Conservation (phyloP, 1,140 invertebrate genomes). For the Ruditapes philippinarum region DNA sequence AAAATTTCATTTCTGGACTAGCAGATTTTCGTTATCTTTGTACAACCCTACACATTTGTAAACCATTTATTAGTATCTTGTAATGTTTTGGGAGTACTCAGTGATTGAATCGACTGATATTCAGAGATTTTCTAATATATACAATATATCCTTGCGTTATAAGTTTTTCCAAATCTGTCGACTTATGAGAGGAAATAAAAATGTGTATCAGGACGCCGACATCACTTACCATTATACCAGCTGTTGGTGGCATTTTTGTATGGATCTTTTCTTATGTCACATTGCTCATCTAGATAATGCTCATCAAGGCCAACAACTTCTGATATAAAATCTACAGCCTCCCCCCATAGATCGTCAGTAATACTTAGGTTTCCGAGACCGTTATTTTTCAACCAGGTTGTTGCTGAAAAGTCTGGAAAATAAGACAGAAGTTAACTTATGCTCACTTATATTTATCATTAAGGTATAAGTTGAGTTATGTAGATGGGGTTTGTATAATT, state of each 20-base stretch:
- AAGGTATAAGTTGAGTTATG: neutral
- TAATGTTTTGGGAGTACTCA: no score
- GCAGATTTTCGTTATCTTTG: no score
- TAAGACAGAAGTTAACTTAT: neutral
- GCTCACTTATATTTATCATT: neutral
- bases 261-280: neutral
- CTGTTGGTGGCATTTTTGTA: neutral
- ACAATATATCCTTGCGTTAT: no score
- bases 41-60: no score
- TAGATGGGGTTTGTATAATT: neutral
- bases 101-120: no score
- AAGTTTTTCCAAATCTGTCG: no score
- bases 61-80: no score
- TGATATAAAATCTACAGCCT: constrained; percentile 9
- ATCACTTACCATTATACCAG: constrained; percentile 61
- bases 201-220: no score
- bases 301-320: neutral
- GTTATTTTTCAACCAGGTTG: neutral
- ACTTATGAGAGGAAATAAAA: no score
- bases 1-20: no score
- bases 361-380: neutral
- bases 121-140: no score
- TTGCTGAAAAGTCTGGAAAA: constrained; percentile 16
- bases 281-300: neutral
- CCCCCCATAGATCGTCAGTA: constrained; percentile 9